Base-by-base conservation (phyloP, 2,888 invertebrate species). In the Stomorhina lunata region DNA sequence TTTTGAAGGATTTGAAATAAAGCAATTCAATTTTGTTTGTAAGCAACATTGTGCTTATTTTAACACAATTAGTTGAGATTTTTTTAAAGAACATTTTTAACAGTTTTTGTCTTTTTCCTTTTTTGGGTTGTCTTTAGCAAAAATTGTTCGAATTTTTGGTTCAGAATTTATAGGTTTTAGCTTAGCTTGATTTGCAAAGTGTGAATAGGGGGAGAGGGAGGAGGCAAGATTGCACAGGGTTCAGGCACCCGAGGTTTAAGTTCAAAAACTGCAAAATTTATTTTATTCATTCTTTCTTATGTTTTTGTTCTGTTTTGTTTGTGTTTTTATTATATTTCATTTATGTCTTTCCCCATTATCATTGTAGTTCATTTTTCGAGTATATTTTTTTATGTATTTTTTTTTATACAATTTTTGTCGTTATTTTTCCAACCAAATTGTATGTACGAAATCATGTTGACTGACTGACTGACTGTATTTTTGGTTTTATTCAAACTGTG, bases 341-440 rank as follows among this genome's bases (percentile, higher is more conserved):
- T 76, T 61, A 59, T 27, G 63, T 66, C 40, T n/a, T 73, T 73
- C 40, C n/a, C 27, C 37, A 63, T 65, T 65, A 68, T 73, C 50
- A 65, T 69, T 72, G 55, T 69, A 61, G 65, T 80, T 69, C 32
- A 3, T 71, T 80, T 59, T 63, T 63, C n/a, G 20, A 20, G 22
- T 25, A 48, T 17, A 10, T 66, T 9, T 34, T 32, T 66, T 32
- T 20, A 20, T 25, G n/a, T 61, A 4, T n/a, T 5, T 3, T 48
- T 32, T 22, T 45, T 37, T n/a, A n/a, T n/a, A n/a, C n/a, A n/a
- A n/a, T n/a, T 68, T 69, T 61, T 61, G 40, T 45, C 59, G 32
- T 50, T n/a, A 32, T 63, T 59, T 37, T n/a, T n/a, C n/a, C n/a
- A n/a, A n/a, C n/a, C n/a, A n/a, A n/a, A n/a, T n/a, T 48, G 37